Evolutionary conservation across 2,113 vertebrate species (phyloP), one percentile per base, ranked within the genome.

Genomic region (Sialia sialis): DNA sequence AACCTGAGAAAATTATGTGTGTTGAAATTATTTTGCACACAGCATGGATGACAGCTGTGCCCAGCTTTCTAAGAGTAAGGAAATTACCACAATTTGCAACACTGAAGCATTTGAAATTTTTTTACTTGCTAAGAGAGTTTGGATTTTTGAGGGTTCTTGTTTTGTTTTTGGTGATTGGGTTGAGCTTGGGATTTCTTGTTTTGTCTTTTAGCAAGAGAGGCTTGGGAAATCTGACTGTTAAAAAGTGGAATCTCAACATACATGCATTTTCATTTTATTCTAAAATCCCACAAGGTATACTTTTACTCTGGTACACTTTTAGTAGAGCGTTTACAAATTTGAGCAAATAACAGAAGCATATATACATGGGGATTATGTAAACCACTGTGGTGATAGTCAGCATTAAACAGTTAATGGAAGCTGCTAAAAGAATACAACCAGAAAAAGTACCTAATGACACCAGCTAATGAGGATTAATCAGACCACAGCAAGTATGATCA

Each of bases 11-110:
- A 93, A 87, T 38, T 2, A 41, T 62, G 20, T 44, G 43, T 81
- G 11, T 74, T 68, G 16, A 63, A 74, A 30, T 54, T 87, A 70
- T 58, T 91, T 90, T 86, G 27, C 15, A 94, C 69, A 75, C 23
- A 66, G 43, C 13, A 66, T 26, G 13, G 7, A 10, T 84, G 22
- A 69, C 25, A 76, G 32, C 46, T 87, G 13, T 69, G 51, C 11
- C 17, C 32, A 63, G 19, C 10, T 81, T 90, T 88, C 52, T 85
- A 63, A 70, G 11, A 27, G 17, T 67, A 63, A 75, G 10, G 5
- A 30, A 90, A 58, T 41, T 32, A 36, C 5, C 11, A 49, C 14
- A 63, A 29, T 6, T 58, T 70, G 4, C 5, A 80, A 11, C 25
- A 70, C 16, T 70, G 32, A 78, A 25, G 21, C n/a, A 70, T 67